Conservation (phyloP, 2,888 invertebrate species). For the Celastrina argiolus region DNA sequence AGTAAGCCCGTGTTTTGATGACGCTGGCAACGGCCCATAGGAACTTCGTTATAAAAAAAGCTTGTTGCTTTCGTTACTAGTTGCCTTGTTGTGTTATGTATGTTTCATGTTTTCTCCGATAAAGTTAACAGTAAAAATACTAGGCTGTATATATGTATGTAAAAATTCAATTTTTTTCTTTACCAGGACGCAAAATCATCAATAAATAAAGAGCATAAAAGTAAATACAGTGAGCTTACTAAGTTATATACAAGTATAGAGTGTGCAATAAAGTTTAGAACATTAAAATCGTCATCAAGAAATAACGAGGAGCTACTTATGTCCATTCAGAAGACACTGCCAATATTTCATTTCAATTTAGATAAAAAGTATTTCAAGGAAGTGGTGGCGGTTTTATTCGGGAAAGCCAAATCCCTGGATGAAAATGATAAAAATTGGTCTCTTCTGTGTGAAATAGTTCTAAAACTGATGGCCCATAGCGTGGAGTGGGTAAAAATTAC, state of each 20-base stretch:
- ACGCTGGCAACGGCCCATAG: no score
- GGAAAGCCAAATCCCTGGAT: conserved; percentile 51
- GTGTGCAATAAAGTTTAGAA: conserved; percentile 57
- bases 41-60: no score
- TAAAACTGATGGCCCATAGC: conserved; percentile 77
- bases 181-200: conserved; percentile 54
- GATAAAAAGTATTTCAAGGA: conserved; percentile 72
- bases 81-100: background rate
- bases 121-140: no score
- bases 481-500: conserved; percentile 71
- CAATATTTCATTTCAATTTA: conserved; percentile 78
- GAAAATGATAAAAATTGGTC: conserved; percentile 57
- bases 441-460: conserved; percentile 57
- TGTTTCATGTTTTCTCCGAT: no score
- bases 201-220: conserved; percentile 61
- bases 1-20: no score
- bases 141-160: background rate
- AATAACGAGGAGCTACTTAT: conserved; percentile 55
- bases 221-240: conserved; percentile 56
- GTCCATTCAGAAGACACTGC: conserved; percentile 72
- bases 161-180: background rate
- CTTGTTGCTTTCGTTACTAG: no score
- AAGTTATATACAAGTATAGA: conserved; percentile 59
- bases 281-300: conserved; percentile 46
- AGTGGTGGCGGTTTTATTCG: conserved; percentile 56